Percentiles rank a stretch among this genome's conserved stretches.
Evolutionary conservation across 1,140 invertebrate species (phyloP).

Genomic region (Sycobia sp.): DNA sequence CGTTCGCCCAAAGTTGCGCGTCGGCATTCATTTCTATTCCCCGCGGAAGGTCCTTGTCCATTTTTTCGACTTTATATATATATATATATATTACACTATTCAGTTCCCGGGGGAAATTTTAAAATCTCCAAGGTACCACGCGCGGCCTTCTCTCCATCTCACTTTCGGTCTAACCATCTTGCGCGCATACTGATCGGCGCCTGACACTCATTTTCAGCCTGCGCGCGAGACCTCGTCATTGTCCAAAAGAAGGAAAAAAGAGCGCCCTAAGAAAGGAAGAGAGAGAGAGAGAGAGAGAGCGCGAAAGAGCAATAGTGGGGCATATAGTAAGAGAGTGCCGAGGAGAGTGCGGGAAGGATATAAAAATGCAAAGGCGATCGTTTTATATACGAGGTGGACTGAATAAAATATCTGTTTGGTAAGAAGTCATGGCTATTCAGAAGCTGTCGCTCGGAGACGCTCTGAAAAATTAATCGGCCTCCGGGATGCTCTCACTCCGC

Average conservation of each 20-base stretch:
- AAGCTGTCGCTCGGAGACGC: conserved; percentile 42
- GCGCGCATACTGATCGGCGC: conserved; percentile 38
- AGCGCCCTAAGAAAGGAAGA: not conserved
- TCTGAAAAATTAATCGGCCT: conserved; percentile 51
- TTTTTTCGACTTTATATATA: conserved; percentile 17
- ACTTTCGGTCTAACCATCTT: conserved; percentile 15
- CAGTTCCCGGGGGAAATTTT: conserved; percentile 46
- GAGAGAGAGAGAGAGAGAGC: not conserved
- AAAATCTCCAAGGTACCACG: conserved; percentile 21
- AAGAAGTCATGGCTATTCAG: conserved; percentile 30
- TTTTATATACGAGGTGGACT: conserved; percentile 10
- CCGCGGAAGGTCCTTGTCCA: not conserved
- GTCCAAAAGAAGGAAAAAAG: not conserved
- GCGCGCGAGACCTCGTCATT: conserved; percentile 4
- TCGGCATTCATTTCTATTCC: no score
- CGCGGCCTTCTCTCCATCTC: not conserved
- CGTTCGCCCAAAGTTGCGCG: no score
- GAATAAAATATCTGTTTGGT: conserved; percentile 29
- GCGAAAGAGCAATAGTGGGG: no score
- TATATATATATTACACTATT: no score
- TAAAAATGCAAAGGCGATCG: conserved; percentile 19
- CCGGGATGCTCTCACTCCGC: not conserved
- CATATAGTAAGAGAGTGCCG: no score
- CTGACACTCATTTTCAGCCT: conserved; percentile 28
- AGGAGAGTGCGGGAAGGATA: no score